Conservation (phyloP, 2,113 vertebrate genomes). For the Pomatorhinus ruficollis region DNA sequence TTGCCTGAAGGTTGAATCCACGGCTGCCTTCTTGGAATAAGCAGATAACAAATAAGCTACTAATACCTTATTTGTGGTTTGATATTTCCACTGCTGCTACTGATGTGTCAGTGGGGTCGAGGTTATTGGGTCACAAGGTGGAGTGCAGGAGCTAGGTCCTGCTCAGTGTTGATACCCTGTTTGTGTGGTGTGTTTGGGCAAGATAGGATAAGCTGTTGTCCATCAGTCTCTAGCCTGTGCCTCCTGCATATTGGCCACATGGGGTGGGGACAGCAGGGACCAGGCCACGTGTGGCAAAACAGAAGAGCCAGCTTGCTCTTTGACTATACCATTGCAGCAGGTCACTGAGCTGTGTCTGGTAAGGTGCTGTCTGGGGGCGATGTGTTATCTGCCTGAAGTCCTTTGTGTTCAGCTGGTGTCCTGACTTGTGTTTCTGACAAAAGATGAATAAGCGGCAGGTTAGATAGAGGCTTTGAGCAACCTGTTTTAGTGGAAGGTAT, state of each 20-base stretch:
- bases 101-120: background rate
- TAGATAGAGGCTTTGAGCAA: background rate
- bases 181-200: background rate
- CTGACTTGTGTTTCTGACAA: background rate
- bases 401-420: background rate
- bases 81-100: background rate
- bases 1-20: background rate
- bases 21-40: background rate
- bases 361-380: background rate
- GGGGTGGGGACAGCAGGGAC: background rate
- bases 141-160: background rate
- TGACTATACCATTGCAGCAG: fast-evolving
- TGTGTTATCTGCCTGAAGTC: background rate
- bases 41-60: background rate
- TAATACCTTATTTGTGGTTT: background rate
- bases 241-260: fast-evolving
- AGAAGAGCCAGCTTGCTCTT: background rate
- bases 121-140: background rate
- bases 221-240: background rate
- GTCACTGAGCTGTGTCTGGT: background rate
- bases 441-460: background rate
- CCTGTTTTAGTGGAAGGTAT: background rate
- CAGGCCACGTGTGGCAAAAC: fast-evolving
- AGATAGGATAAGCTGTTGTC: background rate
- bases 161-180: background rate